Evolutionary conservation across 2,113 vertebrate genomes (phyloP).

Genomic region (Sigmodon hispidus): DNA sequence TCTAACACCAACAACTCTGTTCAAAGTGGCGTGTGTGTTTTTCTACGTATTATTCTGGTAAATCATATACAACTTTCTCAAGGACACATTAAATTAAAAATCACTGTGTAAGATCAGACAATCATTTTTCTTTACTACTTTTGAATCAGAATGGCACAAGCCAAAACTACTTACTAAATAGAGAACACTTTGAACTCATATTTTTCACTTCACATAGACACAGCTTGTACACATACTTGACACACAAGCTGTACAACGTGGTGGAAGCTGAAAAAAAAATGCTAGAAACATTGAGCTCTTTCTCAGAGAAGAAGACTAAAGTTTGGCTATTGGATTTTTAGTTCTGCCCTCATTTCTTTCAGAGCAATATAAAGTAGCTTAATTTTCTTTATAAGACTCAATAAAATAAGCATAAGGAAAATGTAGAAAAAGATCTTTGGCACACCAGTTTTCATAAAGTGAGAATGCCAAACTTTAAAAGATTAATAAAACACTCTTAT

Average conservation of each 20-base stretch:
- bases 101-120: neutral
- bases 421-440: slow-evolving; percentile 22
- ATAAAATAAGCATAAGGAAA: slow-evolving; percentile 49
- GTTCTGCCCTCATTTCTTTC: slow-evolving; percentile 32
- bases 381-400: slow-evolving; percentile 49
- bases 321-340: slow-evolving; percentile 47
- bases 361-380: slow-evolving; percentile 33
- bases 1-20: neutral
- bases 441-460: neutral
- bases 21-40: neutral
- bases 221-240: neutral
- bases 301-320: neutral
- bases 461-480: neutral
- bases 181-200: neutral
- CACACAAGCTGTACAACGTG: neutral
- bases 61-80: neutral
- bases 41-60: neutral
- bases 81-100: neutral
- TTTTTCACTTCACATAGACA: slow-evolving; percentile 9
- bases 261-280: slow-evolving; percentile 43
- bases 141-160: neutral
- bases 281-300: neutral
- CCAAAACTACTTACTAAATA: slow-evolving; percentile 13
- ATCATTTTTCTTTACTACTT: neutral
- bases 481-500: neutral